Evolutionary conservation across 1,140 invertebrate genomes (phyloP), one percentile per base, ranked within the genome.

Genomic region (Frieseomelitta varia): DNA sequence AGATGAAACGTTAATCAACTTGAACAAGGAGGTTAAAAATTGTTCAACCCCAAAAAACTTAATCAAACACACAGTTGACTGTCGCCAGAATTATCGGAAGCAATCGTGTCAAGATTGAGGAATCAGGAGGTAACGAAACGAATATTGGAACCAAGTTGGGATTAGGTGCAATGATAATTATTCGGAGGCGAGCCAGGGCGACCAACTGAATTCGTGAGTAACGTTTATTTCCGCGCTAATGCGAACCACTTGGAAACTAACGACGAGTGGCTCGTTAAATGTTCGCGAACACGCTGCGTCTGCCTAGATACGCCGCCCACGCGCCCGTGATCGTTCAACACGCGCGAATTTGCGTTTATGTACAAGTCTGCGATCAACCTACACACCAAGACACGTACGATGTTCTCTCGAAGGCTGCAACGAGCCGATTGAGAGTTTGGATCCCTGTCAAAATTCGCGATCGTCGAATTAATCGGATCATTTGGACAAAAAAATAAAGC

Each of bases 261-360:
- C 27, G 74, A 76, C 10, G 63, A 83, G 81, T 78, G 39, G 39
- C 74, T 69, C 81, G 74, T 83, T 83, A 83, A 83, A 77, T 69
- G 74, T 83, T 78, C 65, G 34, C 73, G n/a, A 68, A 74, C 69
- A 65, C 39, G 19, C 69, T 63, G 69, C 34, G 15, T 53, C 39
- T 73, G 79, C 39, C 39, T n/a, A n/a, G 79, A 81, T 73, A 81
- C n/a, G 17, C 39, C 34, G 30, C 24, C 63, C n/a, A 56, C 24
- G 55, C n/a, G n/a, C n/a, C n/a, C n/a, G n/a, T n/a, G n/a, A n/a
- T n/a, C n/a, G n/a, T n/a, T n/a, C n/a, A n/a, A n/a, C n/a, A 56
- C 24, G 55, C 2, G 73, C 55, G 51, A 68, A 69, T 69, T 69
- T 69, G 34, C 30, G 15, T 75, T 6, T 77, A 69, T 34, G 78